A percentile compares a stretch with the other conserved stretches of the same genome.
Evolutionary conservation across 2,888 invertebrate species (phyloP).

Genomic region (Emmelina monodactyla): DNA sequence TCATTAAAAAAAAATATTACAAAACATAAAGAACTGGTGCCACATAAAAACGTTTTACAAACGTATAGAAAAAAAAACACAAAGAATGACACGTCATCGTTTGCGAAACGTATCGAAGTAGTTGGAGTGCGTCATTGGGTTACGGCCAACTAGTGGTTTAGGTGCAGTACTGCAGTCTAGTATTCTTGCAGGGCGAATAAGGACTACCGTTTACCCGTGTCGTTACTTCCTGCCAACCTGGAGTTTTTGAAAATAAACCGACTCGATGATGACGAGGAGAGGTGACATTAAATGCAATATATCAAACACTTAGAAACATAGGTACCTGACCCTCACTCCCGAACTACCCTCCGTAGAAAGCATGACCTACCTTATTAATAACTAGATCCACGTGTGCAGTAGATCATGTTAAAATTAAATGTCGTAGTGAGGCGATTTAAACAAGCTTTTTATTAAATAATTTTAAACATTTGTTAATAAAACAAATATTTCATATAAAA

Average conservation of each 20-base stretch:
- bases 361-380: slow-evolving; percentile 20
- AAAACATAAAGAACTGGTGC: neutral
- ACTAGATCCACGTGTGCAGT: too few species aligned
- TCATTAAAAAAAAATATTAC: too few species aligned
- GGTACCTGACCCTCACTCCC: slow-evolving; percentile 3
- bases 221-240: slow-evolving; percentile 49
- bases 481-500: too few species aligned
- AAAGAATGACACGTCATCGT: neutral
- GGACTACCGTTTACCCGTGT: slow-evolving; percentile 50
- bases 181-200: slow-evolving; percentile 52
- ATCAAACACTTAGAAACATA: slow-evolving; percentile 35
- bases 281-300: slow-evolving; percentile 37
- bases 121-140: too few species aligned
- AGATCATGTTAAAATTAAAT: too few species aligned
- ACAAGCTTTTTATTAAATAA: too few species aligned
- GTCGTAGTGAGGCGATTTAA: too few species aligned
- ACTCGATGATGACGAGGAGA: slow-evolving; percentile 27
- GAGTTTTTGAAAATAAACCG: slow-evolving; percentile 43
- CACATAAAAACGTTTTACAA: neutral
- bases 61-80: neutral
- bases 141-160: too few species aligned
- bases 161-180: too few species aligned
- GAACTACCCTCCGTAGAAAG: slow-evolving; percentile 20
- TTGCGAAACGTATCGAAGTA: slow-evolving; percentile 17
- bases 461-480: too few species aligned